Evolutionary conservation across 1,140 invertebrate genomes (phyloP).

Genomic region (Drosophila obscura): DNA sequence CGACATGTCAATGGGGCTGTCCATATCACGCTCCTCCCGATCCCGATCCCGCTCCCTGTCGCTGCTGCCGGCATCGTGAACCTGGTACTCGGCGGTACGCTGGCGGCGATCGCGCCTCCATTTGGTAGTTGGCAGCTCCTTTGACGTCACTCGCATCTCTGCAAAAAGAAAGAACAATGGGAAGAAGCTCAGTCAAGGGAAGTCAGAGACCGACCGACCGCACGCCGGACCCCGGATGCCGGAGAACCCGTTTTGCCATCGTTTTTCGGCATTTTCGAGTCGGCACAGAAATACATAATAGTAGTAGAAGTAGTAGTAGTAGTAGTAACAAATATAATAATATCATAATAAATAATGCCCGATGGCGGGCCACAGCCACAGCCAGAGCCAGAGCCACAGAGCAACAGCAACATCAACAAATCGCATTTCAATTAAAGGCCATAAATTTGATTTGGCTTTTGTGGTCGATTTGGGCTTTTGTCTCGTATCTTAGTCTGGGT

Average conservation of each 20-base stretch:
- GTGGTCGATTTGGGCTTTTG: slow-evolving; percentile 17
- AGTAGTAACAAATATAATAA: no score
- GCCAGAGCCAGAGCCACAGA: not conserved
- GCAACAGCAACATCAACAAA: slow-evolving; percentile 16
- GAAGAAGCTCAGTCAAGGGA: slow-evolving; percentile 10
- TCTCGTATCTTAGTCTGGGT: not conserved
- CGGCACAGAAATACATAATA: not conserved
- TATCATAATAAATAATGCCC: no score
- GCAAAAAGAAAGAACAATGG: slow-evolving; percentile 39
- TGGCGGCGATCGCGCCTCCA: slow-evolving; percentile 87
- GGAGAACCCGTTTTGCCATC: slow-evolving; percentile 8
- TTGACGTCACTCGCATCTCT: slow-evolving; percentile 84
- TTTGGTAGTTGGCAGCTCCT: slow-evolving; percentile 87
- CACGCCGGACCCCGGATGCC: slow-evolving; percentile 13
- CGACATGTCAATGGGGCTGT: slow-evolving; percentile 84
- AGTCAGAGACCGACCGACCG: slow-evolving; percentile 19
- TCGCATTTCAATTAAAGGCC: slow-evolving; percentile 59
- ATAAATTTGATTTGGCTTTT: slow-evolving; percentile 57
- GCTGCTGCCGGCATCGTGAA: slow-evolving; percentile 42
- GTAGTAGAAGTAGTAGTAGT: no score
- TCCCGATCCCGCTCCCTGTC: slow-evolving; percentile 50
- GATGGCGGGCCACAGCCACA: not conserved
- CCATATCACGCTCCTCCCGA: slow-evolving; percentile 53
- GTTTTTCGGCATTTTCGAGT: not conserved
- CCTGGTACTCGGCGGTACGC: slow-evolving; percentile 83